Base-by-base conservation (phyloP, 2,113 vertebrate genomes). In the Ochotona curzoniae region DNA sequence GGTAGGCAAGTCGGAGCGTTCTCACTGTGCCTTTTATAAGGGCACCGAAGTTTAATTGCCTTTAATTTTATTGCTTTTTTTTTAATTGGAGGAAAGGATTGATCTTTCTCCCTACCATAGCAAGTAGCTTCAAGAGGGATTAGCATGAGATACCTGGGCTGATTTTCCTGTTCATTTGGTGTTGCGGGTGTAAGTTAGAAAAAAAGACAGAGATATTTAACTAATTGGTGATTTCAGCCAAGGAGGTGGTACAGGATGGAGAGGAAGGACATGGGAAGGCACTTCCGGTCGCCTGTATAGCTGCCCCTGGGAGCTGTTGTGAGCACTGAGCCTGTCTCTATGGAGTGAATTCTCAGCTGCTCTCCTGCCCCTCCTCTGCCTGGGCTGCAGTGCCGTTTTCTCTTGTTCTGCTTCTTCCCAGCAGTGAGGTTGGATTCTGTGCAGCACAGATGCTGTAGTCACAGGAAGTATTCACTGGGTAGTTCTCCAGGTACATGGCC, bases 1-100 rank as follows among this genome's bases (percentile, higher is more conserved):
- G 98, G 99, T 99, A 97, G 90, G 96, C 69, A 63, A 89, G 81
- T 86, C 71, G 76, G 82, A 93, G 75, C 13, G 0, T 93, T 66
- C 15, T 23, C 49, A 47, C 8, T n/a, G 51, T 78, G 74, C 32
- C 51, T 80, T 93, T 64, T 26, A 35, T 28, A n/a, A 28, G 69
- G 47, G 35, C 18, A 35, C 23, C 28, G 30, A 61, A 8, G 5
- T 79, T 84, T 87, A 87, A 81, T 96, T 93, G 89, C 89, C 93
- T 78, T 78, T 75, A 32, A 80, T 94, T 95, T 92, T 86, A 86
- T 75, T 94, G n/a, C 35, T 64, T 35, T 80, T 47, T 83, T 89
- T 91, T 32, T 26, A 60, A 67, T 76, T 64, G 21, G 66, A 80
- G 91, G 20, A 80, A 94, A 89, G 17, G 0, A 18, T 83, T 92